Conservation (phyloP, 2,113 vertebrate genomes). For the Leptobrachium ailaonicum region DNA sequence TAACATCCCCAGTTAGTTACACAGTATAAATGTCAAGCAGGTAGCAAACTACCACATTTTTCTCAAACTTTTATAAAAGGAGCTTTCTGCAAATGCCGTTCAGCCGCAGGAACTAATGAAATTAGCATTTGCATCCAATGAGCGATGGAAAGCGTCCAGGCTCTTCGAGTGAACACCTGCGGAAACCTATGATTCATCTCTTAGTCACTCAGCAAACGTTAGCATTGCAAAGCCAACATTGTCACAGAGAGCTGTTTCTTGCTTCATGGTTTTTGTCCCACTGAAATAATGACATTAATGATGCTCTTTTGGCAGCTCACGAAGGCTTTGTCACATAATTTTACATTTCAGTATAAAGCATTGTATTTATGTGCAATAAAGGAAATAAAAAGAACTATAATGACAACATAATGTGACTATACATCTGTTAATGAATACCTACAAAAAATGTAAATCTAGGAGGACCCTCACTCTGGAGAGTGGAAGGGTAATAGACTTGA, state of each 20-base stretch:
- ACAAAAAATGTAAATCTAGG: too few species aligned
- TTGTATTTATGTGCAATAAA: neutral
- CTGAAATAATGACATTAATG: slow-evolving; percentile 69
- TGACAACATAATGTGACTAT: neutral
- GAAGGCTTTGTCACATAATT: slow-evolving; percentile 44
- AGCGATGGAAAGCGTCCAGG: slow-evolving; percentile 72
- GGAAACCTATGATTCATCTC: slow-evolving; percentile 75
- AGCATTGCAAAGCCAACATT: slow-evolving; percentile 63
- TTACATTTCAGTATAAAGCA: slow-evolving; percentile 27
- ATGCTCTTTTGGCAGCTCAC: slow-evolving; percentile 68
- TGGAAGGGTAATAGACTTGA: too few species aligned
- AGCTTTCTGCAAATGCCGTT: slow-evolving; percentile 66
- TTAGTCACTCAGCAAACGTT: slow-evolving; percentile 74
- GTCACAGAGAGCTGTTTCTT: slow-evolving; percentile 58
- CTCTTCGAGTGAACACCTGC: slow-evolving; percentile 74
- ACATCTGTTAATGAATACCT: too few species aligned
- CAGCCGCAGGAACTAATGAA: slow-evolving; percentile 76
- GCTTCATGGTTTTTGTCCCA: slow-evolving; percentile 61
- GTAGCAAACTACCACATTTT: slow-evolving; percentile 35
- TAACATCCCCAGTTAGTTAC: slow-evolving; percentile 41
- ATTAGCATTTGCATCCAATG: slow-evolving; percentile 72
- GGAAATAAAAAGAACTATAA: neutral
- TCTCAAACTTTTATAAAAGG: slow-evolving; percentile 49
- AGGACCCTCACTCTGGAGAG: too few species aligned
- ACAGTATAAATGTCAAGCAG: slow-evolving; percentile 41